Base-by-base conservation (phyloP, 2,888 invertebrate species). In the Hydropsyche betteni region DNA sequence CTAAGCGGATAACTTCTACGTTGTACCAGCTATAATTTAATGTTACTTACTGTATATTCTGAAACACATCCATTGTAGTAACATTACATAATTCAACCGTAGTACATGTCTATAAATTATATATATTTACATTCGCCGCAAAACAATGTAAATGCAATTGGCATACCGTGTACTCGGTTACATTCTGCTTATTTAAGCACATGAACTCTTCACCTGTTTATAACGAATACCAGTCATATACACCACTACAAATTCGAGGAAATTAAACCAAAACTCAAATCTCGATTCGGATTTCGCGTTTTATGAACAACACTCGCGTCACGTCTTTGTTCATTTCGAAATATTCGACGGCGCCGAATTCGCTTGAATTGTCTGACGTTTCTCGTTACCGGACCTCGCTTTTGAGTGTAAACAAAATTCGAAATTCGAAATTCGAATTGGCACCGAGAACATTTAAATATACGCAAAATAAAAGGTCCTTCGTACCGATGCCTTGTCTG, bases 341-440 rank as follows among this genome's bases (percentile, higher is more conserved):
- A 44, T 44, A 44, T 44, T 44, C 44, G 10, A 44, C 44, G 44
- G 3, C 24, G 24, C 2, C 24, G 24, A 51, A 12, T 51, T 51
- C 51, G 51, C n/a, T 55, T 3, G n/a, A n/a, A n/a, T n/a, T 4
- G 55, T 55, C n/a, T 64, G 36, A 64, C 64, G 12, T 64, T 64
- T 64, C 36, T 64, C 64, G 12, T 64, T 64, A 64, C 24, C 64
- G n/a, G 10, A 36, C 64, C 10, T 33, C 4, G 24, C 24, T 16
- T 61, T 36, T 12, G 6, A 55, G 16, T n/a, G 12, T 64, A 34
- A 33, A 12, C 36, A 33, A 8, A 34, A 64, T 36, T 58, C 58
- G 58, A 58, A 58, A 58, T 24, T 24, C 58, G 4, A 58, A 58
- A 64, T 12, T 24, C 58, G 4, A 58, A 58, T 36, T 12, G 4